Evolutionary conservation across 1,140 invertebrate species (phyloP), one percentile per base, ranked within the genome.

Genomic region (Spodoptera litura): DNA sequence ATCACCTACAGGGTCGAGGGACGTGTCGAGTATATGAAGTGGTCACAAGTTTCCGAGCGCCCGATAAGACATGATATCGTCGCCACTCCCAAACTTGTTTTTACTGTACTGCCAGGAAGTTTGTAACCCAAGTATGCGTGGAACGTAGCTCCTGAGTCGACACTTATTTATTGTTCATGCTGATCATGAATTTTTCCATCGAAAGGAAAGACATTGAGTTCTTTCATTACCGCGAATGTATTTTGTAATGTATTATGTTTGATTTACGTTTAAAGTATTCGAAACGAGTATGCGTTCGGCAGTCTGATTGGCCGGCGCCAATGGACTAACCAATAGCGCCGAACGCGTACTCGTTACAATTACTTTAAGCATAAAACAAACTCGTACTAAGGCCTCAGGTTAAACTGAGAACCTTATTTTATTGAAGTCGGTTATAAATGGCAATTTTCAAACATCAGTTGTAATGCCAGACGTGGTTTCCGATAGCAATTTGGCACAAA

Each of bases 21-120:
- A 80, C 77, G 72, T 74, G 44, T 74, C 38, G 58, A 68, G 56
- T 61, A 58, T 78, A 71, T 79, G 62, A 71, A 84, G 81, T 82
- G 87, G 83, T 85, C 84, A 90, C 81, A 91, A 92, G 87, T 89
- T 91, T 92, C 89, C 89, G 78, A 88, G 81, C 84, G 71, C 74
- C 62, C 53, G 88, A 89, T 91, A 91, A 92, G 83, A 73, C 61
- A n/a, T 72, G 81, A 83, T 80, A 83, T 27, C 81, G 70, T 59
- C 71, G 78, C 74, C 81, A 55, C 80, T 81, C 78, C 79, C 80
- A 85, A 81, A 86, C 83, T 82, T 84, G 79, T 84, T 62, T 78
- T 31, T 73, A 77, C 78, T 86, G 78, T 79, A 82, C 70, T 75
- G 44, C 77, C 68, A 76, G 77, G 64, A 78, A 81, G 56, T 68